phyloP scores from a whole-genome alignment of 2,888 invertebrate genomes.

The Drosophila mettleri region DNA sequence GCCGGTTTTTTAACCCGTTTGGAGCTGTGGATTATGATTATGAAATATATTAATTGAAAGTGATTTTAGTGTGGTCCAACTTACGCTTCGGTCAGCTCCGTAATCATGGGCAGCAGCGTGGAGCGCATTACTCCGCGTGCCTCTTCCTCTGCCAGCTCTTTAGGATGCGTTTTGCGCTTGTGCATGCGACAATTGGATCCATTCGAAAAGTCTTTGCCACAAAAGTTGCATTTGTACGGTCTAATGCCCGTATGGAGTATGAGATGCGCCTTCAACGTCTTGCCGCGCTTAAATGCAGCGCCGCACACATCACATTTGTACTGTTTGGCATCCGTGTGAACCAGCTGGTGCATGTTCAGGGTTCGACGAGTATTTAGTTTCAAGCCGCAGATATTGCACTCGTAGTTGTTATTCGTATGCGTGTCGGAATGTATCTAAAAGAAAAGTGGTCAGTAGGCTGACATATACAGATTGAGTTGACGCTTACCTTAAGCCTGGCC shows the following conservation, averaged over 20 bases:
- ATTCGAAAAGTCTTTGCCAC: slow-evolving; percentile 84
- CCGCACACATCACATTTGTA: slow-evolving; percentile 84
- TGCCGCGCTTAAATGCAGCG: slow-evolving; percentile 84
- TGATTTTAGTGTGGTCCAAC: slow-evolving; percentile 18
- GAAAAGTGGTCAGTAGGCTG: background rate
- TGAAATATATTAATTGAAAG: background rate
- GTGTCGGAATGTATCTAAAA: slow-evolving; percentile 85
- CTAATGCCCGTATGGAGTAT: slow-evolving; percentile 84
- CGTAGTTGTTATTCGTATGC: slow-evolving; percentile 84
- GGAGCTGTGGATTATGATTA: slow-evolving; percentile 32
- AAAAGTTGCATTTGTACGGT: slow-evolving; percentile 84
- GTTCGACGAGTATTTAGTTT: slow-evolving; percentile 85
- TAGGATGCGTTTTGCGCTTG: slow-evolving; percentile 84
- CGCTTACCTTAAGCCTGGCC: slow-evolving; percentile 78
- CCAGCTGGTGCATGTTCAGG: slow-evolving; percentile 85
- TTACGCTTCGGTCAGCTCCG: slow-evolving; percentile 83
- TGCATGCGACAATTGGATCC: slow-evolving; percentile 85
- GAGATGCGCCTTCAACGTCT: slow-evolving; percentile 84
- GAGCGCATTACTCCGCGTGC: slow-evolving; percentile 79
- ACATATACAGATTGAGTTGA: too few relatives aligned
- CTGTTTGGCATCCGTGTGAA: slow-evolving; percentile 83
- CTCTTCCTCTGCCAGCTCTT: slow-evolving; percentile 84
- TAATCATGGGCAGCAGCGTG: slow-evolving; percentile 82
- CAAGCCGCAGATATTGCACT: slow-evolving; percentile 84
- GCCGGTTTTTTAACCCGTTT: slow-evolving; percentile 69